phyloP scores from a whole-genome alignment of 2,797 vertebrate species.

The Harpagifer antarcticus region DNA sequence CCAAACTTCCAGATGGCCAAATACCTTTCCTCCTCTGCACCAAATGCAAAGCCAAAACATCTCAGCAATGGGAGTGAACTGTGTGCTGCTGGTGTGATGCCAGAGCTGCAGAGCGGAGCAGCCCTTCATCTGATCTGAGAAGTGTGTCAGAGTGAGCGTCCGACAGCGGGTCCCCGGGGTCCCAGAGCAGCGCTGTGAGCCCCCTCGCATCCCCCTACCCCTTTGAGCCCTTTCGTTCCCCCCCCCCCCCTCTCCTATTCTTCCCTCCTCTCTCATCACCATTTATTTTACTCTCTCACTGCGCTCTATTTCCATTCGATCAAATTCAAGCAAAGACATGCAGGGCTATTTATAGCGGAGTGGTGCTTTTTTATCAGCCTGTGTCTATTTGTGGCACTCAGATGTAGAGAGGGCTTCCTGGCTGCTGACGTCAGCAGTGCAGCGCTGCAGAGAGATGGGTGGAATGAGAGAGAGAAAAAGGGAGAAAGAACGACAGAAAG shows the following conservation, averaged over 20 bases:
- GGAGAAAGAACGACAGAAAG: constrained; percentile 26
- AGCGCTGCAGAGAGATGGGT: constrained; percentile 79
- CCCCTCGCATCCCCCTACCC: constrained; percentile 41
- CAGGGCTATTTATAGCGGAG: constrained; percentile 84
- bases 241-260: background rate
- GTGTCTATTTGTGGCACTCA: constrained; percentile 86
- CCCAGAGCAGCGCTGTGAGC: constrained; percentile 44
- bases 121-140: constrained; percentile 70
- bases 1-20: constrained; percentile 30
- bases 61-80: constrained; percentile 44
- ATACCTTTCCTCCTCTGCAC: constrained; percentile 52
- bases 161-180: constrained; percentile 64
- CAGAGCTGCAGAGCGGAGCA: constrained; percentile 52
- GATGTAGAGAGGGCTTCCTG: constrained; percentile 88
- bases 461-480: constrained; percentile 28
- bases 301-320: constrained; percentile 76
- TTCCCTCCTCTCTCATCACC: constrained; percentile 26
- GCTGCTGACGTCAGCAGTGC: constrained; percentile 85
- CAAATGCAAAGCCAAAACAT: constrained; percentile 50
- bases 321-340: constrained; percentile 80
- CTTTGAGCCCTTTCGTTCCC: constrained; percentile 15
- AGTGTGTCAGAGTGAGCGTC: constrained; percentile 77
- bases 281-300: constrained; percentile 31
- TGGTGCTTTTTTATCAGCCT: constrained; percentile 84
- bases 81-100: constrained; percentile 63